phyloP scores from a whole-genome alignment of 2,113 vertebrate species.

The Hirundichthys speculiger region DNA sequence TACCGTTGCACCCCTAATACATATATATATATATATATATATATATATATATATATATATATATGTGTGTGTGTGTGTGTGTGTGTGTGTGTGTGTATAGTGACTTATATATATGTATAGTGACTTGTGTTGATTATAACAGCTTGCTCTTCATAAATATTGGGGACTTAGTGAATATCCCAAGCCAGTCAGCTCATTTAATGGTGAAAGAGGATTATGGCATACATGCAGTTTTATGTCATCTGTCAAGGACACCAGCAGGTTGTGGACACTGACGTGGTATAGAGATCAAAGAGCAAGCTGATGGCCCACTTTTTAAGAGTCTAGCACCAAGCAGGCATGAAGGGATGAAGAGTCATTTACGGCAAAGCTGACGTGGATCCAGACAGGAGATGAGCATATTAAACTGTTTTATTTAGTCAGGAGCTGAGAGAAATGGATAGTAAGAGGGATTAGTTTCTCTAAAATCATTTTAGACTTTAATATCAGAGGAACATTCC shows the following conservation, averaged over 20 bases:
- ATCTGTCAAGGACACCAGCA: constrained; percentile 30
- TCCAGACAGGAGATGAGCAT: constrained; percentile 34
- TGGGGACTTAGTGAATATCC: background rate
- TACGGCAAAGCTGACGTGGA: constrained; percentile 29
- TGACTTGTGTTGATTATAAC: background rate
- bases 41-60: too few relatives aligned
- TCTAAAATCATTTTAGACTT: constrained; percentile 2
- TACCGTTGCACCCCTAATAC: too few relatives aligned
- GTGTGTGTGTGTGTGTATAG: too few relatives aligned
- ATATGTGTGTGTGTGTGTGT: too few relatives aligned
- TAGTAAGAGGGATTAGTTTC: constrained; percentile 27
- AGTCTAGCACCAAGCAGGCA: constrained; percentile 9
- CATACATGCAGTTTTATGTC: constrained; percentile 10
- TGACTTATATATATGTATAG: background rate
- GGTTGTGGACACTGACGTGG: constrained; percentile 6
- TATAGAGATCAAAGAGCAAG: constrained; percentile 21
- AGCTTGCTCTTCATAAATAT: constrained; percentile 18
- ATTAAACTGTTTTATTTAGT: constrained; percentile 34
- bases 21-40: too few relatives aligned
- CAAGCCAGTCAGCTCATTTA: constrained; percentile 1
- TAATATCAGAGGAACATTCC: constrained; percentile 10
- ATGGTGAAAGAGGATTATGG: constrained; percentile 36
- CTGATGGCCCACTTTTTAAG: constrained; percentile 18
- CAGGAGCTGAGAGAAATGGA: constrained; percentile 12
- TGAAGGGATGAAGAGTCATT: constrained; percentile 29